A percentile compares a stretch with the other conserved stretches of the same genome.
phyloP scores from a whole-genome alignment of 2,888 invertebrate genomes.

The Drosophila maculinotata region DNA sequence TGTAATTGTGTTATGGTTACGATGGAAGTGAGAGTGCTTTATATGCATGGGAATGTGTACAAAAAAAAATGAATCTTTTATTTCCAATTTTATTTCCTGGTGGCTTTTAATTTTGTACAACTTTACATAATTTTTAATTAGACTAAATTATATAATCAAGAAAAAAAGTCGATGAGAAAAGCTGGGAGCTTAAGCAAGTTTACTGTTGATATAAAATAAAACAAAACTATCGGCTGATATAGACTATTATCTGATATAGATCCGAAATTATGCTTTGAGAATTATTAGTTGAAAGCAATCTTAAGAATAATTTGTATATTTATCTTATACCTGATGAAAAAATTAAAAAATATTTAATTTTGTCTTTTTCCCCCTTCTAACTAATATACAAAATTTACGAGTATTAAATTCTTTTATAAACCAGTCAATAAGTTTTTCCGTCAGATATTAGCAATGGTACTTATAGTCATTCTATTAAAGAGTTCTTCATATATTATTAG shows the following conservation, averaged over 20 bases:
- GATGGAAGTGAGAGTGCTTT: not conserved
- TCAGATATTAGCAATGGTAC: too few species aligned
- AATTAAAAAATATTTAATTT: too few species aligned
- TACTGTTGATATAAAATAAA: slow-evolving; percentile 1
- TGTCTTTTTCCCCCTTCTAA: not conserved
- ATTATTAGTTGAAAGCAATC: too few species aligned
- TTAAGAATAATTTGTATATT: too few species aligned
- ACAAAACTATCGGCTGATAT: too few species aligned
- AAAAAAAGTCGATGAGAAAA: not conserved
- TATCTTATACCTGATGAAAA: too few species aligned
- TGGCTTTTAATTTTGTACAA: not conserved
- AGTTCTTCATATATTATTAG: too few species aligned
- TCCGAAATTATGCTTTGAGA: too few species aligned
- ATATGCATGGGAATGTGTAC: not conserved
- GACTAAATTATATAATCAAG: not conserved
- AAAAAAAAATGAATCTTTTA: slow-evolving; percentile 4
- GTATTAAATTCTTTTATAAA: not conserved
- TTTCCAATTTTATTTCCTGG: slow-evolving; percentile 18
- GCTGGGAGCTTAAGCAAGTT: slow-evolving; percentile 3
- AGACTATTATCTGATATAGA: too few species aligned
- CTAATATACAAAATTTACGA: not conserved
- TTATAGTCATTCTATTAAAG: too few species aligned
- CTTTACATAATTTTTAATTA: slow-evolving; percentile 1
- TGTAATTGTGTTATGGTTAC: not conserved
- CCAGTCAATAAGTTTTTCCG: not conserved